Evolutionary conservation across 2,888 invertebrate species (phyloP).

Genomic region (Celastrina argiolus): DNA sequence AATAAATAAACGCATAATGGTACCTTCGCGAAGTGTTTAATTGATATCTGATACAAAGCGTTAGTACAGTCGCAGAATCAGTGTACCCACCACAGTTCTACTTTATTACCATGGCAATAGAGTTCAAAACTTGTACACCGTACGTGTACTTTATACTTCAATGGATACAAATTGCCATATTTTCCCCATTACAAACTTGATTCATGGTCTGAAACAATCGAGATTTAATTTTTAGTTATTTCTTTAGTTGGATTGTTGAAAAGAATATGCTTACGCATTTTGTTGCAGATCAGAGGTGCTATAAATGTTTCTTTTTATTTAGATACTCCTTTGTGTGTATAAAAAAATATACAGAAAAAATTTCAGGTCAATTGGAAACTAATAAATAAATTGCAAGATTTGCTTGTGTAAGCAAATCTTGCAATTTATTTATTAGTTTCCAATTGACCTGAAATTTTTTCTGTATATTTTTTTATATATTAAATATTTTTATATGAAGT

Average conservation of each 20-base stretch:
- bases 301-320: too few species aligned
- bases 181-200: constrained; percentile 37
- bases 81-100: not conserved
- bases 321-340: too few species aligned
- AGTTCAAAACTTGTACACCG: not conserved
- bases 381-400: too few species aligned
- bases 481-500: too few species aligned
- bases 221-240: not conserved
- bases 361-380: too few species aligned
- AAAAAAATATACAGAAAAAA: too few species aligned
- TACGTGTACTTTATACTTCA: not conserved
- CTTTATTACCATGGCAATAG: not conserved
- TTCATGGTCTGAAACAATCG: constrained; percentile 36
- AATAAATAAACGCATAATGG: constrained; percentile 44
- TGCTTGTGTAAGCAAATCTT: too few species aligned
- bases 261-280: not conserved
- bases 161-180: constrained; percentile 8
- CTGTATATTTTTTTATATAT: too few species aligned
- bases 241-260: not conserved
- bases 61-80: not conserved
- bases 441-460: too few species aligned
- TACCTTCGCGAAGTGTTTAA: constrained; percentile 39
- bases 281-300: not conserved
- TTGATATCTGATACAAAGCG: constrained; percentile 48
- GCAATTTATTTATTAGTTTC: too few species aligned